These are phyloP conservation scores for Chrysaora quinquecirrha DNA, from an alignment of 30 jellyfish, hydroid and myxozoan species.

Conservation along the genomic window DNA sequence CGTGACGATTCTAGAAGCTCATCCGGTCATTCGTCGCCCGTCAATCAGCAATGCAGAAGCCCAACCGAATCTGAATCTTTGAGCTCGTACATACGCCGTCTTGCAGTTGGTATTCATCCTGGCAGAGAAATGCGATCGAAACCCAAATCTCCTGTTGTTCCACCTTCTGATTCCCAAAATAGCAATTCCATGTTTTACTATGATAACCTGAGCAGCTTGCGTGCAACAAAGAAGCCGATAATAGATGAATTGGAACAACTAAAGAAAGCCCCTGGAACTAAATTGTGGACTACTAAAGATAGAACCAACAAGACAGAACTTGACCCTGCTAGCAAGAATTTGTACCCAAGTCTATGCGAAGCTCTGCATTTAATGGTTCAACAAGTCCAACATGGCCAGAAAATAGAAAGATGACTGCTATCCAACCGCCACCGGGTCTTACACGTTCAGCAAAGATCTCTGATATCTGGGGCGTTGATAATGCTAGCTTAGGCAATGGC, in stretches of 20 bases:
- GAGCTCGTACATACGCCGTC: constrained; percentile 70
- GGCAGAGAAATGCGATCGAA: constrained; percentile 31
- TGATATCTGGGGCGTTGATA: constrained; percentile 85
- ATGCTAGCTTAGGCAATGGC: constrained; percentile 16
- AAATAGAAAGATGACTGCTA: constrained; percentile 40
- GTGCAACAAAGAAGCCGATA: constrained; percentile 84
- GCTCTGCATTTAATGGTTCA: constrained; percentile 37
- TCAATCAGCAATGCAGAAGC: constrained; percentile 36
- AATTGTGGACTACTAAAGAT: constrained; percentile 35
- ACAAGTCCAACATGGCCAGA: constrained; percentile 71
- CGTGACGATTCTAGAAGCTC: constrained; percentile 69
- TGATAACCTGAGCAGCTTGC: constrained; percentile 93
- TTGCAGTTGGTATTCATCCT: constrained; percentile 70
- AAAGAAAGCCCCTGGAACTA: constrained; percentile 80
- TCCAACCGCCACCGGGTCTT: constrained; percentile 91
- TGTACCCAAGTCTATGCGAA: constrained; percentile 86
- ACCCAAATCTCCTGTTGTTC: constrained; percentile 26
- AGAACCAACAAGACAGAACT: constrained; percentile 66
- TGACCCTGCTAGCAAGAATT: constrained; percentile 95
- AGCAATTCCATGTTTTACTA: constrained; percentile 96
- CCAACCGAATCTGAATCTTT: constrained; percentile 56
- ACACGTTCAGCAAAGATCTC: constrained; percentile 55
- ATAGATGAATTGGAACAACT: constrained; percentile 49
- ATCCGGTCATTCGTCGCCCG: constrained; percentile 71
- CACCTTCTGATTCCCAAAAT: constrained; percentile 35